Conservation (phyloP, 1,140 invertebrate species). For the Andrena cerasifolii region DNA sequence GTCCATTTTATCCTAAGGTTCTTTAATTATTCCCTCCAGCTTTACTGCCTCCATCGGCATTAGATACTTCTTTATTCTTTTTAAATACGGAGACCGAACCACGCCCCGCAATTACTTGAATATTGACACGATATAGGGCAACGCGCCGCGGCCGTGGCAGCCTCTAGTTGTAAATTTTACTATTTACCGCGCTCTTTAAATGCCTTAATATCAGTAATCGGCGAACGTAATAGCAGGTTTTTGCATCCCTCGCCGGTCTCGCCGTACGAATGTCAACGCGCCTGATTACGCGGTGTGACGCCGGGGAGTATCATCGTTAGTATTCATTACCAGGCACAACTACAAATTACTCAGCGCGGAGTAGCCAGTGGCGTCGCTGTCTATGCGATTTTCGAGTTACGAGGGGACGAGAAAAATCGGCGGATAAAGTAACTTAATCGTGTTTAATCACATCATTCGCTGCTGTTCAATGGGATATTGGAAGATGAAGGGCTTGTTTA, state of each 20-base stretch:
- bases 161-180: background rate
- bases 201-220: background rate
- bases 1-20: conserved; percentile 1
- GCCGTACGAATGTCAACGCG: background rate
- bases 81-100: background rate
- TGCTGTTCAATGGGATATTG: background rate
- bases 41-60: background rate
- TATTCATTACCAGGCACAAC: background rate
- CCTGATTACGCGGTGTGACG: background rate
- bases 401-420: background rate
- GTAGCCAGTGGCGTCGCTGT: background rate
- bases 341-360: background rate
- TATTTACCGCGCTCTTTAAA: background rate
- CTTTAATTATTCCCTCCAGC: background rate
- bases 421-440: background rate
- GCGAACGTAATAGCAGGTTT: background rate
- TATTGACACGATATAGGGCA: background rate
- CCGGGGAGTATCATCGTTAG: background rate
- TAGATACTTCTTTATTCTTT: background rate
- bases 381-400: background rate
- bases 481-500: too few species aligned
- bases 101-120: conserved; percentile 1
- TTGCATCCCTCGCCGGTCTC: background rate
- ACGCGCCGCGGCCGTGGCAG: background rate
- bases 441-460: background rate